Percentiles rank a stretch among this genome's conserved stretches.
Conservation (phyloP, 2,888 invertebrate species). For the Brachypalpus laphriformis region DNA sequence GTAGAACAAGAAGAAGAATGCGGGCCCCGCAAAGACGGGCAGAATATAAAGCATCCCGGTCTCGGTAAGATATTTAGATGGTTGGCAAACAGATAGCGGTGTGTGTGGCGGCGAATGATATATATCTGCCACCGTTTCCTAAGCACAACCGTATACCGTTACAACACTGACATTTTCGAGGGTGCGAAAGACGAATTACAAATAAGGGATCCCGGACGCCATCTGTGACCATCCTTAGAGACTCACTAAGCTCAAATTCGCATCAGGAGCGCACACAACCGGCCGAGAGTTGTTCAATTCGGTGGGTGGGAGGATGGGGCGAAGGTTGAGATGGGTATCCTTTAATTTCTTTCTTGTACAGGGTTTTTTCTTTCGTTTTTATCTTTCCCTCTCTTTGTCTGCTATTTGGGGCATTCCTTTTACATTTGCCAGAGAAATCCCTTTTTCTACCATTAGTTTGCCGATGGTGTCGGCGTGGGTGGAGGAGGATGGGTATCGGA, state of each 20-base stretch:
- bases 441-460: slow-evolving; percentile 30
- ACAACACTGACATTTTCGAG: slow-evolving; percentile 76
- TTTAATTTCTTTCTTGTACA: slow-evolving; percentile 72
- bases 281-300: slow-evolving; percentile 18
- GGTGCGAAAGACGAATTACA: slow-evolving; percentile 78
- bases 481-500: not conserved
- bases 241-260: slow-evolving; percentile 75
- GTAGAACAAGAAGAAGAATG: slow-evolving; percentile 61
- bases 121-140: slow-evolving; percentile 62
- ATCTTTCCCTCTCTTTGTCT: slow-evolving; percentile 14
- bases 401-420: slow-evolving; percentile 38
- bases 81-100: slow-evolving; percentile 69
- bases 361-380: slow-evolving; percentile 11
- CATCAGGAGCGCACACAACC: slow-evolving; percentile 60
- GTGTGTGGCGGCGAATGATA: slow-evolving; percentile 72
- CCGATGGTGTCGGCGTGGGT: not conserved
- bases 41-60: slow-evolving; percentile 71
- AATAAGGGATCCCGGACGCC: slow-evolving; percentile 76
- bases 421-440: slow-evolving; percentile 42
- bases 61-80: slow-evolving; percentile 70
- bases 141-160: slow-evolving; percentile 67
- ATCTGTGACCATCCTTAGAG: slow-evolving; percentile 77
- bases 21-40: slow-evolving; percentile 56
- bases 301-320: slow-evolving; percentile 9
- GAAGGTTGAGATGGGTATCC: slow-evolving; percentile 46